These are phyloP conservation scores for Danaus chrysippus DNA, from an alignment of 2,888 invertebrate genomes.

Conservation along the genomic window DNA sequence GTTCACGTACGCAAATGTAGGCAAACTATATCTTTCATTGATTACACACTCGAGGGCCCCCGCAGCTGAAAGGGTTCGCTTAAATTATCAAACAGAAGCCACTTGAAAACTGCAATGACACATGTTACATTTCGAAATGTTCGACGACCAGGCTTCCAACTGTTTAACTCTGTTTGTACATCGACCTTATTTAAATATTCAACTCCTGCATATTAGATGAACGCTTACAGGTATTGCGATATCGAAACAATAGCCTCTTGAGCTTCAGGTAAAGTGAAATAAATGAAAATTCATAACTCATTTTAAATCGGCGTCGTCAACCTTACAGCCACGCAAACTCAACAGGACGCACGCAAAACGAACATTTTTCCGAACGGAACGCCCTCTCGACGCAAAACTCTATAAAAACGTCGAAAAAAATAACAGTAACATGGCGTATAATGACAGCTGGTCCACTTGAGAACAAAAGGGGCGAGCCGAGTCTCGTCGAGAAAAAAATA, in stretches of 20 bases:
- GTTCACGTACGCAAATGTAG: slow-evolving; percentile 44
- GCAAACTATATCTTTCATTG: slow-evolving; percentile 58
- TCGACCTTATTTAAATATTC: slow-evolving; percentile 18
- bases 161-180: slow-evolving; percentile 24
- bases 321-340: slow-evolving; percentile 75
- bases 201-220: slow-evolving; percentile 24
- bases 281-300: slow-evolving; percentile 66
- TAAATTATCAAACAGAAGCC: slow-evolving; percentile 69
- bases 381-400: slow-evolving; percentile 76
- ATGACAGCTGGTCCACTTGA: slow-evolving; percentile 81
- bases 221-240: slow-evolving; percentile 33
- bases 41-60: slow-evolving; percentile 53
- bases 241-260: slow-evolving; percentile 48
- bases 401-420: slow-evolving; percentile 78
- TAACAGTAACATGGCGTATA: slow-evolving; percentile 80
- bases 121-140: slow-evolving; percentile 63
- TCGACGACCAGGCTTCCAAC: slow-evolving; percentile 37
- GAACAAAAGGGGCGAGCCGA: slow-evolving; percentile 78
- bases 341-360: slow-evolving; percentile 77
- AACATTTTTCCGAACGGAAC: slow-evolving; percentile 77
- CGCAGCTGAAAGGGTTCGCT: slow-evolving; percentile 58
- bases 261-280: slow-evolving; percentile 49
- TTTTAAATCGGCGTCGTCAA: slow-evolving; percentile 66
- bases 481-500: slow-evolving; percentile 77
- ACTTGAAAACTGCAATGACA: slow-evolving; percentile 75